Conservation (phyloP, 2,888 invertebrate species). For the Idaea biselata region DNA sequence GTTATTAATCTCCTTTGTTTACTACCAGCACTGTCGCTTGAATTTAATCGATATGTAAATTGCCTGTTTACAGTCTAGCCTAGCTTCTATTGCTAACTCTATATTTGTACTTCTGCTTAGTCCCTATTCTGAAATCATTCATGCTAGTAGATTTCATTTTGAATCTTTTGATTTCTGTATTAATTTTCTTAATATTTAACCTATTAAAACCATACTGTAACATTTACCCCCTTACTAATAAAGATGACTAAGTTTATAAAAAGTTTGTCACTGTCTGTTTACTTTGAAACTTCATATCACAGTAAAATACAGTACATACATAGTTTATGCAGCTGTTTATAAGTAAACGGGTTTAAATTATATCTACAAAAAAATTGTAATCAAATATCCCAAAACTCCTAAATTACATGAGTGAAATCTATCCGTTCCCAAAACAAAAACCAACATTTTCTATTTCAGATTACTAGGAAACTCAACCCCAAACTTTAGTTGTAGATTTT, state of each 20-base stretch:
- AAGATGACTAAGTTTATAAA: no score
- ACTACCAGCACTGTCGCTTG: not conserved
- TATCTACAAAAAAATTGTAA: no score
- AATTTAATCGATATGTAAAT: not conserved
- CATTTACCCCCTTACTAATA: no score
- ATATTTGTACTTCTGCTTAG: not conserved
- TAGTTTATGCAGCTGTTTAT: no score
- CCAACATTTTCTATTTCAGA: not conserved
- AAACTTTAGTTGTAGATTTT: constrained; percentile 20
- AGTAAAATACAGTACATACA: no score
- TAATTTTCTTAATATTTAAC: no score
- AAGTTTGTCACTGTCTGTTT: no score
- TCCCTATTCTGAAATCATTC: not conserved
- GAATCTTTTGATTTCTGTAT: not conserved
- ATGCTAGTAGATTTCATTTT: not conserved
- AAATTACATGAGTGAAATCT: not conserved
- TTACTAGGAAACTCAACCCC: constrained; percentile 4
- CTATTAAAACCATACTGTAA: no score
- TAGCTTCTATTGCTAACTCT: not conserved
- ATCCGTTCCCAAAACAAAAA: not conserved
- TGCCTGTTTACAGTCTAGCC: not conserved
- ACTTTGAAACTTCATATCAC: no score
- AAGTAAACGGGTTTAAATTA: no score
- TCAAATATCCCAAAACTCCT: no score
- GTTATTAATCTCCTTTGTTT: not conserved